phyloP scores from a whole-genome alignment of 2,797 vertebrate genomes.

The Dermochelys coriacea region DNA sequence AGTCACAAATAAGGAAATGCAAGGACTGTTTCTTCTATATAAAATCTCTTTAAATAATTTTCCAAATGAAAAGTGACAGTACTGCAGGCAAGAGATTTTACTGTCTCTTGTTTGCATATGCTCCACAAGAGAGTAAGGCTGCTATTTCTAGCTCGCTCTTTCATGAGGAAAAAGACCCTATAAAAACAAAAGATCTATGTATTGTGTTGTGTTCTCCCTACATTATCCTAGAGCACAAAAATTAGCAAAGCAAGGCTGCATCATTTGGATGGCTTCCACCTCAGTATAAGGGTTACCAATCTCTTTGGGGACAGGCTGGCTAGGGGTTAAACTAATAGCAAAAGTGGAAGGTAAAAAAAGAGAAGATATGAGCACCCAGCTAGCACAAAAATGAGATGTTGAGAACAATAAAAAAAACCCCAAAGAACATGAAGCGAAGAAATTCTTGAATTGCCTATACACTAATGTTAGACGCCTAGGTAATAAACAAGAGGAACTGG shows the following conservation, averaged over 20 bases:
- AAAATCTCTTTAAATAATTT: conserved; percentile 15
- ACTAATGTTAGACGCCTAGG: not conserved
- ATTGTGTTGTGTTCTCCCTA: too few species aligned
- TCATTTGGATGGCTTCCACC: not conserved
- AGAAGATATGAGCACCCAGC: not conserved
- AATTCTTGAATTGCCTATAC: not conserved
- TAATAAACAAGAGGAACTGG: not conserved
- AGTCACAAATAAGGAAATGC: conserved; percentile 9
- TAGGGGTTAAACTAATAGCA: not conserved
- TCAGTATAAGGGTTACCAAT: not conserved
- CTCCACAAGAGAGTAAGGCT: conserved; percentile 13
- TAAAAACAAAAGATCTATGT: not conserved
- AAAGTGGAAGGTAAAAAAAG: not conserved
- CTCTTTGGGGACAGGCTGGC: not conserved
- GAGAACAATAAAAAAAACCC: not conserved
- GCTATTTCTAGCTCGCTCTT: not conserved
- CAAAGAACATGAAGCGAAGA: not conserved
- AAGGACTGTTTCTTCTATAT: not conserved
- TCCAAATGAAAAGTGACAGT: conserved; percentile 20
- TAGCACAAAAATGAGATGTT: not conserved
- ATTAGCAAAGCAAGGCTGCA: not conserved
- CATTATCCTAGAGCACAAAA: not conserved
- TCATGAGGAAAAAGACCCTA: not conserved
- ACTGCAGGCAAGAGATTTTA: not conserved
- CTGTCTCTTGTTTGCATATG: conserved; percentile 26